Percentiles rank a stretch among this genome's conserved stretches.
phyloP scores from a whole-genome alignment of 1,140 invertebrate genomes.

The Cherax destructor region DNA sequence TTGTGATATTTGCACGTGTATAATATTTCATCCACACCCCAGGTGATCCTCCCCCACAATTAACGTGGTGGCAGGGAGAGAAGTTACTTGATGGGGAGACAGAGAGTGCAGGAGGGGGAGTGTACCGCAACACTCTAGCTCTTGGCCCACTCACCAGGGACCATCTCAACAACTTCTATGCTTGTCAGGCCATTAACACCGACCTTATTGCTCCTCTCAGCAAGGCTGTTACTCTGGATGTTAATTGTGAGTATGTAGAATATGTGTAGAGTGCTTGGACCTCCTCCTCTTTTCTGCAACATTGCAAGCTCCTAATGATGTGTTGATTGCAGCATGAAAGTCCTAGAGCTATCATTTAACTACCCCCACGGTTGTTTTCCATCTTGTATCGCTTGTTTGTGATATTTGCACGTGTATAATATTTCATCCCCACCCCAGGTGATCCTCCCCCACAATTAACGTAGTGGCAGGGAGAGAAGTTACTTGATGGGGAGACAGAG shows the following conservation, averaged over 20 bases:
- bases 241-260: slow-evolving; percentile 35
- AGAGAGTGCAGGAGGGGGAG: not conserved
- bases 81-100: not conserved
- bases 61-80: slow-evolving; percentile 16
- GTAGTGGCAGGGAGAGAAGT: not conserved
- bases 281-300: no score
- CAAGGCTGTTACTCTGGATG: slow-evolving; percentile 12
- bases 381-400: no score
- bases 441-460: slow-evolving; percentile 28
- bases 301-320: no score
- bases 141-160: slow-evolving; percentile 71
- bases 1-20: not conserved
- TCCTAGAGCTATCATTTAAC: no score
- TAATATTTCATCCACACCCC: not conserved
- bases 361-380: not conserved
- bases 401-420: not conserved
- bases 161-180: slow-evolving; percentile 73
- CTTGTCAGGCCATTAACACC: slow-evolving; percentile 74
- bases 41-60: slow-evolving; percentile 35
- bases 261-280: no score
- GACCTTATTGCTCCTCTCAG: slow-evolving; percentile 72
- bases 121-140: slow-evolving; percentile 72
- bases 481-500: slow-evolving; percentile 17
- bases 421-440: not conserved
- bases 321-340: no score